A percentile compares a stretch with the other conserved stretches of the same genome.
phyloP scores from a whole-genome alignment of 2,113 vertebrate species.

The Lagopus leucura region DNA sequence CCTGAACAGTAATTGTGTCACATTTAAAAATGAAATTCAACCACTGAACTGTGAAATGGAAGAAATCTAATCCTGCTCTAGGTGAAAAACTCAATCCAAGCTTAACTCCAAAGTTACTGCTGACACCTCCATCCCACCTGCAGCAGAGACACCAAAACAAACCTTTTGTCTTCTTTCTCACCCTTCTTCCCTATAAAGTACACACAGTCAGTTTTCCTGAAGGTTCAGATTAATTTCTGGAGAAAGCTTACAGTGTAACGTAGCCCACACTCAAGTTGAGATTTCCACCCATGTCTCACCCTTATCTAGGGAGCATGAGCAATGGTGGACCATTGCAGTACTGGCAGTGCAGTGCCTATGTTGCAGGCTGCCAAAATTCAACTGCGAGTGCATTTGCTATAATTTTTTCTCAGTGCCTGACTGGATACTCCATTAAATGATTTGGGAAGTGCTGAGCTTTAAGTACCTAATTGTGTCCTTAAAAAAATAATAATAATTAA shows the following conservation, averaged over 20 bases:
- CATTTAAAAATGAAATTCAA: not conserved
- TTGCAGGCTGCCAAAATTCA: not conserved
- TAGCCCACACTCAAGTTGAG: not conserved
- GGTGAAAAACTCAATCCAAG: not conserved
- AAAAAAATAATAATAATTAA: not conserved
- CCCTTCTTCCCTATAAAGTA: not conserved
- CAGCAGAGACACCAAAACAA: not conserved
- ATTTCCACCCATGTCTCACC: not conserved
- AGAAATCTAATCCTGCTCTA: not conserved
- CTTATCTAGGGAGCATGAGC: accelerated
- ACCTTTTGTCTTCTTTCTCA: not conserved
- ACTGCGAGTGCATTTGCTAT: not conserved
- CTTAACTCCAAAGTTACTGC: not conserved
- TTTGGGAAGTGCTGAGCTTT: not conserved
- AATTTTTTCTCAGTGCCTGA: not conserved
- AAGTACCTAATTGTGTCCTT: not conserved
- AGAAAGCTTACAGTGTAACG: not conserved
- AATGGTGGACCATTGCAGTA: too few species aligned
- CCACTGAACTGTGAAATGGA: constrained; percentile 31
- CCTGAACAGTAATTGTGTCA: not conserved
- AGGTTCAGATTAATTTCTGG: not conserved
- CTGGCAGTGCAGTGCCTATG: accelerated
- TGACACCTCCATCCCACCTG: accelerated
- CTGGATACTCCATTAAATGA: not conserved
- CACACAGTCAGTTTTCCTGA: not conserved